phyloP scores from a whole-genome alignment of 2,113 vertebrate species.

The Cebus imitator region DNA sequence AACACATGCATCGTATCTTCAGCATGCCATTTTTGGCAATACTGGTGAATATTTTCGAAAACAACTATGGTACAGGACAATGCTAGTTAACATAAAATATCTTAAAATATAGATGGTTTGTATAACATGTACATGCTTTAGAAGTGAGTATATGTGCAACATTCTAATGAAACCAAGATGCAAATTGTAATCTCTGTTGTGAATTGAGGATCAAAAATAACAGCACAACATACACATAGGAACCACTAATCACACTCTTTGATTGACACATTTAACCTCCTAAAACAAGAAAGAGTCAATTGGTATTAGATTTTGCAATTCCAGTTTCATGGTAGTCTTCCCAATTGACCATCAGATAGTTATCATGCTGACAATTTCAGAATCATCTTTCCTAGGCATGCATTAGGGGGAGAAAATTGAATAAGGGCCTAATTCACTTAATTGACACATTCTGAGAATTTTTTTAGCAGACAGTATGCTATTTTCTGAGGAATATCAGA shows the following conservation, averaged over 20 bases:
- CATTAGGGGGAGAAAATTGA: neutral
- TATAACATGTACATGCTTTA: neutral
- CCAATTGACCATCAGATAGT: neutral
- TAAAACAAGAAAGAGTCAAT: neutral
- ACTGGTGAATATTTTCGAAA: conserved; percentile 46
- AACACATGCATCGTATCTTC: conserved; percentile 35
- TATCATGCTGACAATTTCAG: neutral
- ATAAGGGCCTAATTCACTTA: neutral
- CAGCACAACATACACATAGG: neutral
- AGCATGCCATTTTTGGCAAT: conserved; percentile 32
- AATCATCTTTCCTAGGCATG: neutral
- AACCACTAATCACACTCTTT: neutral
- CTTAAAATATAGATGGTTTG: neutral
- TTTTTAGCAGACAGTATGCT: neutral
- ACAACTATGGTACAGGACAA: neutral
- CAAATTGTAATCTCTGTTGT: neutral
- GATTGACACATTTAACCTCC: neutral
- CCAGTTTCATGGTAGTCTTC: neutral
- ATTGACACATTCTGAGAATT: neutral
- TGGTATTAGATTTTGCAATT: neutral
- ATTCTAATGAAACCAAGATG: neutral
- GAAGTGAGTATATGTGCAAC: neutral
- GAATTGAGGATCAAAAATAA: neutral
- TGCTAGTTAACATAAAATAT: neutral
- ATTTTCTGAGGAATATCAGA: neutral